Conservation (phyloP, 2,797 vertebrate species). For the Myoxocephalus aenaeus region DNA sequence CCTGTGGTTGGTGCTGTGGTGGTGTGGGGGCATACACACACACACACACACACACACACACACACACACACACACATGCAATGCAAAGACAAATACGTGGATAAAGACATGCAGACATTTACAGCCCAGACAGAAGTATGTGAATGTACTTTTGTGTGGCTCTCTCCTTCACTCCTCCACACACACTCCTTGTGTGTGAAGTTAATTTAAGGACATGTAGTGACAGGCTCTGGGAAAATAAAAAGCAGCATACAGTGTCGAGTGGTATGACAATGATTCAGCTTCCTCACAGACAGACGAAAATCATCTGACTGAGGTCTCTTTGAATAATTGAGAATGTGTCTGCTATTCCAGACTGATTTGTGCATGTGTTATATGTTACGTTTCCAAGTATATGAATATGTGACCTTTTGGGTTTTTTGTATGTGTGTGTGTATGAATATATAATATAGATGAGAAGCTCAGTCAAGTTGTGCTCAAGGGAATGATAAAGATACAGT, state of each 20-base stretch:
- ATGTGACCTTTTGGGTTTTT: neutral
- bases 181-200: constrained; percentile 45
- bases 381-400: neutral
- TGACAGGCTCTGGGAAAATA: constrained; percentile 64
- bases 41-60: constrained; percentile 23
- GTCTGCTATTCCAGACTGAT: constrained; percentile 59
- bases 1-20: constrained; percentile 81
- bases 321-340: constrained; percentile 59
- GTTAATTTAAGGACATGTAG: constrained; percentile 72
- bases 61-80: constrained; percentile 41
- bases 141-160: constrained; percentile 29
- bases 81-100: constrained; percentile 54
- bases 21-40: constrained; percentile 53
- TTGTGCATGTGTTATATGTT: neutral
- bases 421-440: neutral
- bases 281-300: constrained; percentile 70
- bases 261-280: constrained; percentile 74
- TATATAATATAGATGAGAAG: neutral
- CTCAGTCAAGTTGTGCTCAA: too few relatives aligned
- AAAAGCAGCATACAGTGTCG: constrained; percentile 46
- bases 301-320: constrained; percentile 63
- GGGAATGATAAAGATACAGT: too few relatives aligned
- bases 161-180: constrained; percentile 6
- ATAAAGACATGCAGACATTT: constrained; percentile 54
- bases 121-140: constrained; percentile 69